Conservation (phyloP, 2,797 vertebrate genomes). For the Phrynocephalus forsythii region DNA sequence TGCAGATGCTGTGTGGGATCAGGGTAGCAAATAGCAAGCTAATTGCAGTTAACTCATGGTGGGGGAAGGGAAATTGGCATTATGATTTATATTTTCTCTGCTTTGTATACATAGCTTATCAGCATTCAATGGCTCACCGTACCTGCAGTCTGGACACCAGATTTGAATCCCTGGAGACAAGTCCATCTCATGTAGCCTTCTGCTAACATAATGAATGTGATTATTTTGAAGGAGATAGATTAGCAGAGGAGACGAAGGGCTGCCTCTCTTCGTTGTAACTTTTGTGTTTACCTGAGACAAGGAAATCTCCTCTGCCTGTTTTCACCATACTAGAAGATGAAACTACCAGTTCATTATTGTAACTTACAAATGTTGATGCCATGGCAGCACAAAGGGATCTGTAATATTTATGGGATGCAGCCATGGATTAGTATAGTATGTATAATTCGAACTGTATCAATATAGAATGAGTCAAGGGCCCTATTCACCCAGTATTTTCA, state of each 20-base stretch:
- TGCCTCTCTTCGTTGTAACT: not conserved
- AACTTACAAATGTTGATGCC: not conserved
- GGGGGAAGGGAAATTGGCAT: conserved; percentile 32
- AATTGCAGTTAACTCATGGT: conserved; percentile 46
- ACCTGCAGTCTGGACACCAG: not conserved
- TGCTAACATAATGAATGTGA: conserved; percentile 16
- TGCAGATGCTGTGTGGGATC: not conserved
- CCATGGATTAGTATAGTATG: not conserved
- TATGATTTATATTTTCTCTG: conserved; percentile 29
- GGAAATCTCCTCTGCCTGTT: not conserved
- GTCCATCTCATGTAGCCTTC: not conserved
- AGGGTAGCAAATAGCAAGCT: conserved; percentile 15
- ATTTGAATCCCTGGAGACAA: conserved; percentile 29
- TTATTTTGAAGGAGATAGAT: conserved; percentile 19
- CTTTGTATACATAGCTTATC: conserved; percentile 19
- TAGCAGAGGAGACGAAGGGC: not conserved
- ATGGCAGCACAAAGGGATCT: not conserved
- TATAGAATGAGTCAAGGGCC: not conserved
- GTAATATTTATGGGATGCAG: not conserved
- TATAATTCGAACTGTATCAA: not conserved
- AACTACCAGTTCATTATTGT: not conserved
- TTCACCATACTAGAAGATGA: not conserved
- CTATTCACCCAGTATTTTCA: not conserved
- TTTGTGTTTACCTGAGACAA: conserved; percentile 22
- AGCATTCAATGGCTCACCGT: not conserved